Conservation (phyloP, 2,888 invertebrate species). For the Hydrotaea diabolus region DNA sequence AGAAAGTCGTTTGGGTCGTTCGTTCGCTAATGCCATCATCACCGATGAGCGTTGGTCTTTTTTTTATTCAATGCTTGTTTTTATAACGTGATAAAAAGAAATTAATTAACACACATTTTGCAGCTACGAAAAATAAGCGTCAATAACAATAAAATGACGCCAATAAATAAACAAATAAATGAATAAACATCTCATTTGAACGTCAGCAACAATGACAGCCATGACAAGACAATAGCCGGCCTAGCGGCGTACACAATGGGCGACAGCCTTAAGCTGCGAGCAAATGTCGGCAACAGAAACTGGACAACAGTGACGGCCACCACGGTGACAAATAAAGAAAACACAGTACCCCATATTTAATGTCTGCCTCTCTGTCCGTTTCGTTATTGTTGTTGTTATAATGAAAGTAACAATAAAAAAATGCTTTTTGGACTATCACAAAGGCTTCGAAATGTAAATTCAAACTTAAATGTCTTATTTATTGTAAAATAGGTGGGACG, state of each 20-base stretch:
- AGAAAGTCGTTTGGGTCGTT: no score
- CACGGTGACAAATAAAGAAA: neutral
- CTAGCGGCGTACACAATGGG: no score
- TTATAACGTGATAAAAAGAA: conserved; percentile 28
- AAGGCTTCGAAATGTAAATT: neutral
- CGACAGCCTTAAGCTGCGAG: no score
- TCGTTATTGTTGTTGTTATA: neutral
- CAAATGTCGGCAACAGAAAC: neutral
- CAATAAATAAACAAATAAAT: conserved; percentile 8
- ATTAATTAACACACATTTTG: conserved; percentile 31
- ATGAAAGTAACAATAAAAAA: neutral
- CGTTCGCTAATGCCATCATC: no score
- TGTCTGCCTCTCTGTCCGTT: neutral
- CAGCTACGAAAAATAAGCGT: neutral
- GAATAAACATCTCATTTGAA: neutral
- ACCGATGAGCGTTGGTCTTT: no score
- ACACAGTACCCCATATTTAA: neutral
- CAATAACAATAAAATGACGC: neutral
- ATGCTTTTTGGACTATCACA: neutral
- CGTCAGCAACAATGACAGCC: neutral
- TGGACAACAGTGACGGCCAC: neutral
- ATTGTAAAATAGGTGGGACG: neutral
- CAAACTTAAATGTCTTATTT: conserved; percentile 17
- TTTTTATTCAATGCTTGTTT: neutral
- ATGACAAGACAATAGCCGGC: neutral